Evolutionary conservation across 2,797 vertebrate species (phyloP).

Genomic region (Alosa sapidissima): DNA sequence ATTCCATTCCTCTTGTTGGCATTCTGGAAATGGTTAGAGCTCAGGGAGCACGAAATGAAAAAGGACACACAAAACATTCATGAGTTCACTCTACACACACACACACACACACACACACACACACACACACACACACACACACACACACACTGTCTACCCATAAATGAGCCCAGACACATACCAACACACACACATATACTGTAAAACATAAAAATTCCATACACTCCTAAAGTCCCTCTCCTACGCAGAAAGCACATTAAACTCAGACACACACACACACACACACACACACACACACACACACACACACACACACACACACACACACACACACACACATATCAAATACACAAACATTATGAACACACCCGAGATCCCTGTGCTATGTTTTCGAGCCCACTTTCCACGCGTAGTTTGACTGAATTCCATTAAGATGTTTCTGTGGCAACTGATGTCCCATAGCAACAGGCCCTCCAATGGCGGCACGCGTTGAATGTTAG

Average conservation of each 20-base stretch:
- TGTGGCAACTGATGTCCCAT: constrained; percentile 69
- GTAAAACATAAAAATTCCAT: constrained; percentile 23
- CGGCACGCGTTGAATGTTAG: constrained; percentile 33
- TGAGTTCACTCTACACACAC: neutral
- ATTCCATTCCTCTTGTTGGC: constrained; percentile 18
- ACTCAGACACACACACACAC: neutral
- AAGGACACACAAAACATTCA: neutral
- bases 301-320: neutral
- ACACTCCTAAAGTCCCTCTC: constrained; percentile 15
- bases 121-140: neutral
- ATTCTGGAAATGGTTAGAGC: constrained; percentile 17
- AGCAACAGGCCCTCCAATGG: constrained; percentile 64
- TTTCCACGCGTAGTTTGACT: constrained; percentile 57
- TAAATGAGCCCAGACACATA: neutral
- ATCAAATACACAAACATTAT: neutral
- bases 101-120: neutral
- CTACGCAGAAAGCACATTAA: constrained; percentile 26
- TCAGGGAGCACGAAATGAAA: neutral
- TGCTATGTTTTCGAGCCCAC: constrained; percentile 38
- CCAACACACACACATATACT: neutral
- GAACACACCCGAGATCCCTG: constrained; percentile 22
- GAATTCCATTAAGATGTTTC: constrained; percentile 69
- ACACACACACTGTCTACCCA: neutral
- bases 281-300: neutral
- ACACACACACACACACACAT: neutral